phyloP scores from a whole-genome alignment of 2,113 vertebrate species.

The Theristicus caerulescens region DNA sequence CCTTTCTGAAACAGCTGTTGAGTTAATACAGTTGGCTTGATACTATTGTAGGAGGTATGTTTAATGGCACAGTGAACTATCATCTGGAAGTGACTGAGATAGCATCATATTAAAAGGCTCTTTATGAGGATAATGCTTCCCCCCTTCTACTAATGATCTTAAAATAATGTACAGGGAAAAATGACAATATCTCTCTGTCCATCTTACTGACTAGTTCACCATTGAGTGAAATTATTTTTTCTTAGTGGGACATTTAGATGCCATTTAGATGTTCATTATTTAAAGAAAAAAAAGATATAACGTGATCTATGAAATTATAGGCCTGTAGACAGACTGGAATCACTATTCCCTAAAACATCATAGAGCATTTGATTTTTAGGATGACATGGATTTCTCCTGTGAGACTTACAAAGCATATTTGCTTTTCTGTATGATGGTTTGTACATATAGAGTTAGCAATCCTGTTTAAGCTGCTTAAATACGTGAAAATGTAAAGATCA shows the following conservation, averaged over 20 bases:
- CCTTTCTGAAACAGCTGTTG: slow-evolving; percentile 7
- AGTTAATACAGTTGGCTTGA: neutral
- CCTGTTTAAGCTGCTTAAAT: slow-evolving; percentile 45
- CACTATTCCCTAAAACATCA: neutral
- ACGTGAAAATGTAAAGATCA: slow-evolving; percentile 44
- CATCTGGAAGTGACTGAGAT: neutral
- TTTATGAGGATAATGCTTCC: neutral
- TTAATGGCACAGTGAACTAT: neutral
- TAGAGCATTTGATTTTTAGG: neutral
- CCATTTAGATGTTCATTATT: neutral
- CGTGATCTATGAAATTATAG: neutral
- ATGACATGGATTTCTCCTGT: slow-evolving; percentile 4
- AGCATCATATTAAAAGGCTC: neutral
- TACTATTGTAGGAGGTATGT: neutral
- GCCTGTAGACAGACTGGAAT: neutral
- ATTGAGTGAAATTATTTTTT: neutral
- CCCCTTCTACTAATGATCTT: neutral
- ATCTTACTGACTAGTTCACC: neutral
- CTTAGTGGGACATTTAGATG: neutral
- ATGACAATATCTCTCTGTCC: neutral
- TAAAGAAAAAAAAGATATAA: neutral
- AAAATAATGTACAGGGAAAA: neutral
- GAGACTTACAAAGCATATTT: slow-evolving; percentile 31
- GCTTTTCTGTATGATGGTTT: slow-evolving; percentile 5
- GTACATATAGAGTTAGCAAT: slow-evolving; percentile 32